Conservation (phyloP, 2,113 vertebrate genomes). For the Planiliza haematocheilus region DNA sequence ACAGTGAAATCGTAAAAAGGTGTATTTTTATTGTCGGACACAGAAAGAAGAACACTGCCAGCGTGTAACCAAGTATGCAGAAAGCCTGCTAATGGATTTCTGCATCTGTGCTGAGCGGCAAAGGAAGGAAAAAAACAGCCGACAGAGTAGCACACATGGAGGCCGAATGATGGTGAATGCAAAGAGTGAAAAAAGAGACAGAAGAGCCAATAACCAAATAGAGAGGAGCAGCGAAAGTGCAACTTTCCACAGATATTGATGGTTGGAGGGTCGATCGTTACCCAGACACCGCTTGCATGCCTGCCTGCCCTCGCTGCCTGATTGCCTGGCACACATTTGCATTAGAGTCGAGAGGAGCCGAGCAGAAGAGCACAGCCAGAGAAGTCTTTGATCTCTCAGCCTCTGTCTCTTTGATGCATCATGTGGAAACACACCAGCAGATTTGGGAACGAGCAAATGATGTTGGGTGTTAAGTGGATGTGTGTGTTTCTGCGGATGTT, state of each 20-base stretch:
- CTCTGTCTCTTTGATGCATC: constrained; percentile 73
- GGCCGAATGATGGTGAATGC: constrained; percentile 18
- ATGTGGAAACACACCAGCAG: constrained; percentile 70
- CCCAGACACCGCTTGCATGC: constrained; percentile 40
- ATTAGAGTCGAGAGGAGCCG: constrained; percentile 61
- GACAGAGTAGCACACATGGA: background rate
- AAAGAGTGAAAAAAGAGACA: constrained; percentile 31
- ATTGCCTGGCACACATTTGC: constrained; percentile 69
- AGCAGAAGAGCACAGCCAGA: constrained; percentile 55
- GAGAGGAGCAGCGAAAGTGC: constrained; percentile 10
- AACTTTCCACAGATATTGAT: constrained; percentile 53
- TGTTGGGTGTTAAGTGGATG: constrained; percentile 54
- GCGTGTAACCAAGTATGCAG: constrained; percentile 29
- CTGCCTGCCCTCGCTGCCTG: constrained; percentile 47
- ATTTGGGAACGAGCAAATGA: constrained; percentile 53
- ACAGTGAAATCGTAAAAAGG: too few relatives aligned
- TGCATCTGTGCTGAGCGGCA: constrained; percentile 37
- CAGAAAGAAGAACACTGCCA: background rate
- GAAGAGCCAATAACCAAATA: constrained; percentile 37
- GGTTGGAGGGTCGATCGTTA: constrained; percentile 57
- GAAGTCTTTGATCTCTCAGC: constrained; percentile 72
- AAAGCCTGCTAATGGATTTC: constrained; percentile 61
- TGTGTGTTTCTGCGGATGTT: constrained; percentile 2
- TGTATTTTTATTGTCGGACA: background rate
- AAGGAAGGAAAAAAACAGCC: constrained; percentile 50